Evolutionary conservation across 1,140 invertebrate species (phyloP), one percentile per base, ranked within the genome.

Genomic region (Pseudomyrmex dendroicus): DNA sequence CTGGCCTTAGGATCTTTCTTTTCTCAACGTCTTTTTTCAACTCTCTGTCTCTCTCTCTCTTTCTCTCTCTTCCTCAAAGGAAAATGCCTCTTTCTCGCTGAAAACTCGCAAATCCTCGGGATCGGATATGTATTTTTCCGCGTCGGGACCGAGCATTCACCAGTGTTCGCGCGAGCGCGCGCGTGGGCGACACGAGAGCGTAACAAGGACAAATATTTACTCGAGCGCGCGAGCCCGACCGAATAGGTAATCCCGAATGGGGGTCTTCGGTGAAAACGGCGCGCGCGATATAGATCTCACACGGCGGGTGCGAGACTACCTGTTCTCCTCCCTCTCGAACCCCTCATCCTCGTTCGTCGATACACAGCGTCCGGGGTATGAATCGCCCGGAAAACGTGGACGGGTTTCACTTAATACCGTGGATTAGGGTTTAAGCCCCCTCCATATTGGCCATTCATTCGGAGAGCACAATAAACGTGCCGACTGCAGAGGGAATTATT

Each of bases 371-470:
- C 56, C 50, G 57, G n/a, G 7, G 62, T 48, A 83, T 59, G 83
- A 91, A 90, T 88, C 77, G 73, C 78, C 77, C 82, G 88, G 89
- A 85, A 91, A 91, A 91, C 78, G 86, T 62, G 86, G 88, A 86
- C 91, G 90, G 89, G 91, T 92, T 93, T 93, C 90, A 93, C 89
- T 90, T 91, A 93, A 93, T 91, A 73, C 87, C 67, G 50, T 63
- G 89, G 91, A 93, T 93, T 92, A 93, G 86, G 87, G 90, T 90
- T 92, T 89, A 92, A 89, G 89, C 87, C 35, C 35, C 50, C 86
- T 82, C 87, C 88, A 76, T 46, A 67, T 66, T 66, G 64, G 63
- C 67, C 25, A 89, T 89, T 89, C 88, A 89, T 56, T 57, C 54
- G 62, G 13, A 12, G 20, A 76, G 78, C n/a, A 89, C 83, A 89